These are phyloP conservation scores for Spodoptera littoralis DNA, from an alignment of 2,888 invertebrate species.

Conservation along the genomic window DNA sequence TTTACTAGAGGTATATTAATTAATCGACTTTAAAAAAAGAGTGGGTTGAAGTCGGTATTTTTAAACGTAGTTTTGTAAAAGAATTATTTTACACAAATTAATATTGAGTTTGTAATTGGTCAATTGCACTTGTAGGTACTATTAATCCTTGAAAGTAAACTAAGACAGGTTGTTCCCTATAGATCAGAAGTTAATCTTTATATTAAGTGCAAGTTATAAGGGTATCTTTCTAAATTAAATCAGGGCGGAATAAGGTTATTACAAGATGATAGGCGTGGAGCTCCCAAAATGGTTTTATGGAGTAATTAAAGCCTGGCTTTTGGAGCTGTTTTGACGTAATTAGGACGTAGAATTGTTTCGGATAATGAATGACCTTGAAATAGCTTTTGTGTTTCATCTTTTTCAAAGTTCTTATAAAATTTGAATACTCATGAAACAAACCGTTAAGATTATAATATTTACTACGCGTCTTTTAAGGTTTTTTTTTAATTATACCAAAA, in stretches of 20 bases:
- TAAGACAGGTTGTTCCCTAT: conserved; percentile 4
- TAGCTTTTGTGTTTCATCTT: neutral
- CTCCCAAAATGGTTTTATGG: conserved; percentile 19
- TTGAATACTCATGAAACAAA: no score
- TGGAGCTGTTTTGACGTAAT: neutral
- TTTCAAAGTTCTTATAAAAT: no score
- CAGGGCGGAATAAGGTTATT: conserved; percentile 17
- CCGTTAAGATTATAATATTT: no score
- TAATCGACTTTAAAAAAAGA: no score
- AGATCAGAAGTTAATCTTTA: conserved; percentile 35
- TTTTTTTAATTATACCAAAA: no score
- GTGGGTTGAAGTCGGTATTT: no score
- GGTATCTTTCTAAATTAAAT: conserved; percentile 29
- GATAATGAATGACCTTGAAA: neutral
- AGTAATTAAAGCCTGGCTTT: conserved; percentile 26
- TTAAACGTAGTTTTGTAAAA: no score
- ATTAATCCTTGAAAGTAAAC: conserved; percentile 14
- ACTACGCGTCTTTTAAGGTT: no score
- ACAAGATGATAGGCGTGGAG: neutral
- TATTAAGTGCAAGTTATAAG: conserved; percentile 27
- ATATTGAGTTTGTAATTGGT: no score
- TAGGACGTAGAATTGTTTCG: neutral
- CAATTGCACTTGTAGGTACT: neutral
- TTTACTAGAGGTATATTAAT: no score
- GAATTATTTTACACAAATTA: no score